Base-by-base conservation (phyloP, 2,888 invertebrate species). In the Drosophila sordidapex region DNA sequence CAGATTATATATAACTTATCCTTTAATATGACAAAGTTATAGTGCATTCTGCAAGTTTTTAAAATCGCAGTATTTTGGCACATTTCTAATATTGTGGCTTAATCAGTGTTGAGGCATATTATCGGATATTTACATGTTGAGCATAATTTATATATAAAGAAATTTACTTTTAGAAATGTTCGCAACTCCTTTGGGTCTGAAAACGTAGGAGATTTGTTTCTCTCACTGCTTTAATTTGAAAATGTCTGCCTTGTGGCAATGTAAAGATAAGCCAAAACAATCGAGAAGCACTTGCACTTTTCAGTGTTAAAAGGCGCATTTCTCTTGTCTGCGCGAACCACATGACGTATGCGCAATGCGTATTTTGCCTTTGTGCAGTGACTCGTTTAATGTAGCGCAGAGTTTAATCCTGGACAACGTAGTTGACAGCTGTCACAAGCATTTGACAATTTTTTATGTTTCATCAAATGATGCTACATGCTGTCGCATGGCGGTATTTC, bases 391-490 rank as follows among this genome's bases (percentile, higher is more conserved):
- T 65, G 69, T 64, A 46, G 36, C 25, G 62, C 38, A 31, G 51
- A 15, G 67, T 43, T 67, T 69, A 76, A 67, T 67, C 62, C 52
- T 67, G 46, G 35, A 10, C 51, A 40, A 43, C 66, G 70, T 51
- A 46, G 87, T 70, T 79, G 84, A 82, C 84, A 83, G 87, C 79
- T 83, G 83, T 84, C 87, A 76, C 65, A 36, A 64, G 64, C 87
- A 84, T 83, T 83, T 81, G 67, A 25, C 18, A 49, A 54, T 73
- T 62, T 68, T 77, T 65, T 70, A 79, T 87, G 69, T 79, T 74
- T 71, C 84, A 87, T 82, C 79, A 84, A 82, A 82, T 76, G 56
- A 68, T 62, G 72, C 58, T 76, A 83, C 79, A 81, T 49, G 67
- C 67, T 84, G 76, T 76, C 74, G 82, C 84, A 68, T 58, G 61